Evolutionary conservation across 1,140 invertebrate genomes (phyloP).

Genomic region (Myzus persicae): DNA sequence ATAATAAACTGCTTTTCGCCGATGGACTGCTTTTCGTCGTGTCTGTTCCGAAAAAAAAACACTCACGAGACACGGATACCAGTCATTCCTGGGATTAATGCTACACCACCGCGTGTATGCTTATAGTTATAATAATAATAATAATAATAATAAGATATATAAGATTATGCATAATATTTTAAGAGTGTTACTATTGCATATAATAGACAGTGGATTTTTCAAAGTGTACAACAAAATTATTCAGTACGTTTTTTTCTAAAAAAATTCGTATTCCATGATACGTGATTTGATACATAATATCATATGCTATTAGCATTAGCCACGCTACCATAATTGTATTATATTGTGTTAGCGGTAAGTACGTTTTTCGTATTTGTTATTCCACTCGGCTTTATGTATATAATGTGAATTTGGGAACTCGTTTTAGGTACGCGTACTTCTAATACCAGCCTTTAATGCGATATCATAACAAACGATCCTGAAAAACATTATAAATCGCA

Average conservation of each 20-base stretch:
- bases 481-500: neutral
- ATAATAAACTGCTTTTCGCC: conserved; percentile 42
- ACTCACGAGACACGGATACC: conserved; percentile 1
- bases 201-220: neutral
- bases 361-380: neutral
- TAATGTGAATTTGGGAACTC: too few relatives aligned
- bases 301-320: neutral
- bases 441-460: too few relatives aligned
- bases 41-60: conserved; percentile 30
- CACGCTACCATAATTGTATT: neutral
- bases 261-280: neutral
- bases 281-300: neutral
- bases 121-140: too few relatives aligned
- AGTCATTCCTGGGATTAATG: conserved; percentile 9
- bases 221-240: neutral
- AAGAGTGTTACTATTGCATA: neutral
- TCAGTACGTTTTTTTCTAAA: neutral
- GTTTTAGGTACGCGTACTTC: too few relatives aligned
- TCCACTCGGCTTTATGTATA: neutral
- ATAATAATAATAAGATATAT: neutral
- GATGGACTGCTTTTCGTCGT: conserved; percentile 33
- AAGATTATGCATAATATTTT: neutral
- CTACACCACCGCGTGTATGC: neutral
- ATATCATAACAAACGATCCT: neutral
- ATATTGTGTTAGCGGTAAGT: neutral